A percentile compares a stretch with the other conserved stretches of the same genome.
These are phyloP conservation scores for Sycophila sp. DNA, from an alignment of 1,140 invertebrate genomes.

Conservation along the genomic window DNA sequence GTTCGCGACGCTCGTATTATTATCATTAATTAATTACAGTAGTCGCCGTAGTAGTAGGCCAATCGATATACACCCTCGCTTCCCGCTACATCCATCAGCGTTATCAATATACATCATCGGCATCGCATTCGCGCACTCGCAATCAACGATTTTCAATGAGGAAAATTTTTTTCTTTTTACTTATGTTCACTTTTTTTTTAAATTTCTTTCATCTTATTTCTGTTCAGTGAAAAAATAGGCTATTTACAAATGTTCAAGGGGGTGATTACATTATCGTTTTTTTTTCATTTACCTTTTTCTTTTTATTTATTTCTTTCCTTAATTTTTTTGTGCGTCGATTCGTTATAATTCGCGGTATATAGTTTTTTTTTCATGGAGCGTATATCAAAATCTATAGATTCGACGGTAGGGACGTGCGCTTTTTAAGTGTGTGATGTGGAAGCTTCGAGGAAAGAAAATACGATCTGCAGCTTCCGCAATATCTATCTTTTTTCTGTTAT, in stretches of 20 bases:
- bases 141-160: constrained; percentile 33
- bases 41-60: constrained; percentile 15
- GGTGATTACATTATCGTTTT: constrained; percentile 19
- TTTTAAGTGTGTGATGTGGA: background rate
- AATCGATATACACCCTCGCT: background rate
- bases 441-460: constrained; percentile 17
- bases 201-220: constrained; percentile 10
- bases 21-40: constrained; percentile 24
- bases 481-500: background rate
- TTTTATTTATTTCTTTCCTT: constrained; percentile 9
- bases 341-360: constrained; percentile 37
- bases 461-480: background rate
- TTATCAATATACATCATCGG: background rate
- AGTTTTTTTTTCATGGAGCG: constrained; percentile 23
- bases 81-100: background rate
- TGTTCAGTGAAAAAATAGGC: constrained; percentile 64
- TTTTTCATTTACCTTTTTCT: constrained; percentile 10
- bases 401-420: background rate
- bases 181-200: no score
- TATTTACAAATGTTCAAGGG: constrained; percentile 61
- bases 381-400: constrained; percentile 36
- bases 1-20: background rate
- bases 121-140: constrained; percentile 6
- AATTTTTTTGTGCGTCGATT: constrained; percentile 61
- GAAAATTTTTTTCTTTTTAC: constrained; percentile 21